Base-by-base conservation (phyloP, 2,113 vertebrate genomes). In the Laticauda colubrina region DNA sequence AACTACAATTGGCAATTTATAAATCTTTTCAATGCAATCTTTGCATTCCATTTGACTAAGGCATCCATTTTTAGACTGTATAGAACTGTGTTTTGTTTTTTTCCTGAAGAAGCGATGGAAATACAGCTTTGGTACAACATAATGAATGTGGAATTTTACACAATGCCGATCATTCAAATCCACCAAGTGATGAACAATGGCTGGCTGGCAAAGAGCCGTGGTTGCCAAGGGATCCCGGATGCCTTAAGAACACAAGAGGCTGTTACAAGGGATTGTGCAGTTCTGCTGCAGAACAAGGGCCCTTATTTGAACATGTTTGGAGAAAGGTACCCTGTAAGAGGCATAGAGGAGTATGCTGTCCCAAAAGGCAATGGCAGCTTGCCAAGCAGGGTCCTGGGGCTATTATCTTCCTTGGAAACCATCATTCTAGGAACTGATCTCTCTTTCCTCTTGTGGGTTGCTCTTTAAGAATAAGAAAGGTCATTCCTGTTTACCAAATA, bases 161-260 rank as follows among this genome's bases (percentile, higher is more conserved):
- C 91, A 94, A 54, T 92, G 39, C 14, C 1, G 54, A 54, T 90
- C 59, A 90, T 90, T 94, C 85, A 94, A 87, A 90, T 89, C 61
- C 21, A 39, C 88, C 51, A n/a, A 90, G 59, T 21, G 14, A 69
- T 86, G 57, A 90, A 90, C 91, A 92, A 88, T 90, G 91, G 53
- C 18, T 43, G 86, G 43, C 91, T 94, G 93, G 91, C 89, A 92
- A 92, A 61, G 59, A n/a, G 91, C 85, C 91, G 81, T 4, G 3
- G 91, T 94, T 94, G 85, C 89, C 91, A 90, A 94, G 93, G 93
- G 48, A 92, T 88, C 89, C 89, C 85, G 54, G 89, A 90, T 94
- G 93, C 61, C 61, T 92, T 92, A 59, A 48, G 26, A 88, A 90
- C 85, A 92, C 85, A 92, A 93, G 85, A 90, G 61, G 54, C 61